Conservation (phyloP, 2,888 invertebrate species). For the Anoplius nigerrimus region DNA sequence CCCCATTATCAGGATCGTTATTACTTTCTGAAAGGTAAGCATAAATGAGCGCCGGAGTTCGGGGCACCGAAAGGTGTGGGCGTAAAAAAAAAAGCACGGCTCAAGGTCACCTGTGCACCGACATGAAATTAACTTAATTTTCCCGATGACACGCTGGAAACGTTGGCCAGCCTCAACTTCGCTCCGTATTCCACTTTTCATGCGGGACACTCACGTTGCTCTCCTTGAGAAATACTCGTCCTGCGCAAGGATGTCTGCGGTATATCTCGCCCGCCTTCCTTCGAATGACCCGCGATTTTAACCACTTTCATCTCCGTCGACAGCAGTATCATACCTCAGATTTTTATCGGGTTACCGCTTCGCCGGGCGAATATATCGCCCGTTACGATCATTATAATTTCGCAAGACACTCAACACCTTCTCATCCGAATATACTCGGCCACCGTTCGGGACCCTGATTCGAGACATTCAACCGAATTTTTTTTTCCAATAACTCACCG, state of each 20-base stretch:
- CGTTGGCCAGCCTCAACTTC: slow-evolving; percentile 24
- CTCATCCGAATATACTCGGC: too few species aligned
- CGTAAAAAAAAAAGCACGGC: slow-evolving; percentile 35
- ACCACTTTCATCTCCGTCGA: slow-evolving; percentile 45
- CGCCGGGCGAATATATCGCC: not conserved
- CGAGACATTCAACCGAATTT: too few species aligned
- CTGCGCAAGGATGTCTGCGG: slow-evolving; percentile 39
- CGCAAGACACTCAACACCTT: too few species aligned
- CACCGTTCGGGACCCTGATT: too few species aligned
- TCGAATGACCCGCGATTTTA: slow-evolving; percentile 42
- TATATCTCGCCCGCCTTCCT: slow-evolving; percentile 16
- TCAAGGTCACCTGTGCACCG: slow-evolving; percentile 22
- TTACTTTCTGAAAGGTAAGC: slow-evolving; percentile 31
- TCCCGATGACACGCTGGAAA: slow-evolving; percentile 47
- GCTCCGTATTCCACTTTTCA: slow-evolving; percentile 49
- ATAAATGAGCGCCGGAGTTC: slow-evolving; percentile 33
- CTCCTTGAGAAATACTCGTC: slow-evolving; percentile 41
- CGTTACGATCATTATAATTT: too few species aligned
- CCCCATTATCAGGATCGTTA: slow-evolving; percentile 41
- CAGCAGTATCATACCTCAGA: slow-evolving; percentile 10
- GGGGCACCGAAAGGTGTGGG: slow-evolving; percentile 39
- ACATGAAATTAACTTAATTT: slow-evolving; percentile 54
- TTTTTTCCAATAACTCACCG: too few species aligned
- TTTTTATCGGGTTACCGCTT: not conserved
- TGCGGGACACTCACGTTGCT: slow-evolving; percentile 34